Evolutionary conservation across 1,140 invertebrate genomes (phyloP).

Genomic region (Penaeus vannamei): DNA sequence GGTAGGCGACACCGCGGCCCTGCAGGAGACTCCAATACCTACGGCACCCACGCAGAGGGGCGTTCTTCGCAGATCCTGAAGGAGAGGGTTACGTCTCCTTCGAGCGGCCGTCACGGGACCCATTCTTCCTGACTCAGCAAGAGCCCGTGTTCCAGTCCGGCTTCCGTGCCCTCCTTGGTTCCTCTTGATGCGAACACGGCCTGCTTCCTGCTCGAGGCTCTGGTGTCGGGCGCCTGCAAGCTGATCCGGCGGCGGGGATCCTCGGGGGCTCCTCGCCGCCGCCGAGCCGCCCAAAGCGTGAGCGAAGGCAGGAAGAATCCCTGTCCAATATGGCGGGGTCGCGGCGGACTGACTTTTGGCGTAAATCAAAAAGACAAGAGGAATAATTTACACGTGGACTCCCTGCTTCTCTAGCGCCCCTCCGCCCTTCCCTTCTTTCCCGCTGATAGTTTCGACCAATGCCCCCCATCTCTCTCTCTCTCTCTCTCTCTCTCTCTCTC

Average conservation of each 20-base stretch:
- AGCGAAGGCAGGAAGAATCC: not conserved
- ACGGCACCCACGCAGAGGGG: not conserved
- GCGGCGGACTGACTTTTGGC: conserved; percentile 3
- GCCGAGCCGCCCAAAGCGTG: not conserved
- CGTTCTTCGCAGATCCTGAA: not conserved
- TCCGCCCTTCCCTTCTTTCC: not conserved
- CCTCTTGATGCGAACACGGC: too few relatives aligned
- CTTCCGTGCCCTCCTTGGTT: conserved; percentile 21
- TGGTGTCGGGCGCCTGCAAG: not conserved
- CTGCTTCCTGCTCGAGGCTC: not conserved
- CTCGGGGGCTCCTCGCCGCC: too few relatives aligned
- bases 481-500: not conserved
- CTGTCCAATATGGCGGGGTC: conserved; percentile 18
- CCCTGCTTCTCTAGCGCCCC: not conserved
- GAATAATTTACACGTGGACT: conserved; percentile 39
- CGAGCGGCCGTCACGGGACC: conserved; percentile 25
- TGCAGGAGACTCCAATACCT: not conserved
- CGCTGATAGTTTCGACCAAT: not conserved
- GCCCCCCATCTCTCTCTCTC: not conserved
- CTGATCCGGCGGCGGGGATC: too few relatives aligned
- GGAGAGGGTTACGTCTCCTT: conserved; percentile 6
- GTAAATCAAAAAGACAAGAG: conserved; percentile 51
- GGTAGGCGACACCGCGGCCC: not conserved
- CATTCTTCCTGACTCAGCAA: conserved; percentile 45
- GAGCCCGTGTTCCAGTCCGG: conserved; percentile 37